phyloP scores from a whole-genome alignment of 2,797 vertebrate species.

The Austrolebias charrua region DNA sequence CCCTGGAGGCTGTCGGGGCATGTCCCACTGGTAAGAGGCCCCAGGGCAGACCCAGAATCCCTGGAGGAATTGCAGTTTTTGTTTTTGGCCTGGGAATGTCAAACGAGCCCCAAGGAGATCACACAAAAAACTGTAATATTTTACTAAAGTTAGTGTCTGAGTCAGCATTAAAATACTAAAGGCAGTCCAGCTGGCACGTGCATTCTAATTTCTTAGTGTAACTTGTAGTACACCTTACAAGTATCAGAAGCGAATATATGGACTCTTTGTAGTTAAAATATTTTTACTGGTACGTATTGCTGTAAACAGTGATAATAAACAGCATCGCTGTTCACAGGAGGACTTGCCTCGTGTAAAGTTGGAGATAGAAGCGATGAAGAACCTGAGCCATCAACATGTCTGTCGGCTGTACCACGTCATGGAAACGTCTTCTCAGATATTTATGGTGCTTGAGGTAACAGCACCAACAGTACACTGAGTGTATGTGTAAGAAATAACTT shows the following conservation, averaged over 20 bases:
- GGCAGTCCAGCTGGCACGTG: not conserved
- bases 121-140: no score
- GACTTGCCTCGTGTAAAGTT: slow-evolving; percentile 91
- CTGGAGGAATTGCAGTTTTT: no score
- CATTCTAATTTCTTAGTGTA: not conserved
- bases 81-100: no score
- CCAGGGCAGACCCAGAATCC: no score
- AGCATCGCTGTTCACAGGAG: slow-evolving; percentile 70
- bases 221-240: no score
- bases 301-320: not conserved
- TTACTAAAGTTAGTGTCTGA: no score
- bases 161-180: no score
- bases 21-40: no score
- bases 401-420: slow-evolving; percentile 93
- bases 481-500: not conserved
- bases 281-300: not conserved
- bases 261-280: no score
- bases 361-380: slow-evolving; percentile 96
- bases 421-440: slow-evolving; percentile 91
- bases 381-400: slow-evolving; percentile 91
- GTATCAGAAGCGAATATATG: no score
- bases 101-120: no score
- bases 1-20: no score
- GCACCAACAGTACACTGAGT: not conserved
- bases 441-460: slow-evolving; percentile 92